Evolutionary conservation across 2,888 invertebrate species (phyloP).

Genomic region (Leptinotarsa tumamoca): DNA sequence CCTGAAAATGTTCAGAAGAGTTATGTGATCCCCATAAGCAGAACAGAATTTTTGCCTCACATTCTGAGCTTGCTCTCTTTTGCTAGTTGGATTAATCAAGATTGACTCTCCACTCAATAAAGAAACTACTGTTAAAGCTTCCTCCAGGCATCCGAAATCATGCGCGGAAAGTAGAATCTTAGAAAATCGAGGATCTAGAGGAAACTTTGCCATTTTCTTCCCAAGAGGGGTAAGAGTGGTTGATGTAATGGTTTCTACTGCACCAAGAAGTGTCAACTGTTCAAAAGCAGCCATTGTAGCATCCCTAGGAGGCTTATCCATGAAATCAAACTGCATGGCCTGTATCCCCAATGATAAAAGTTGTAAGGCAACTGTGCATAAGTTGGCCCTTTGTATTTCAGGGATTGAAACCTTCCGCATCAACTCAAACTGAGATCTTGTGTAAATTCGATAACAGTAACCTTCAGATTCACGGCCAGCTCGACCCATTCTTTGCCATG

Average conservation of each 20-base stretch:
- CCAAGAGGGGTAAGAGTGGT: slow-evolving; percentile 83
- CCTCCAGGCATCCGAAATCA: slow-evolving; percentile 82
- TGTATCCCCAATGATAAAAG: slow-evolving; percentile 68
- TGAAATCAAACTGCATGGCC: slow-evolving; percentile 86
- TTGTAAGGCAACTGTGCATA: slow-evolving; percentile 80
- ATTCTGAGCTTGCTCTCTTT: slow-evolving; percentile 80
- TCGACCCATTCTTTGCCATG: slow-evolving; percentile 92
- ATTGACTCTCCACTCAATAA: slow-evolving; percentile 90
- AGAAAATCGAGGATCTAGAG: slow-evolving; percentile 83
- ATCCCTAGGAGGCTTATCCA: slow-evolving; percentile 87
- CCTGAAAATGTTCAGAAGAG: slow-evolving; percentile 88
- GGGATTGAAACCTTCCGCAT: slow-evolving; percentile 82
- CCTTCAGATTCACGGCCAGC: slow-evolving; percentile 91
- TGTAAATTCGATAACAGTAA: slow-evolving; percentile 88
- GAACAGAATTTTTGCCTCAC: slow-evolving; percentile 85
- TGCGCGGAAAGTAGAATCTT: slow-evolving; percentile 73
- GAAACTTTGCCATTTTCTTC: slow-evolving; percentile 88
- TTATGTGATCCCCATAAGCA: slow-evolving; percentile 91
- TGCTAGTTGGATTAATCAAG: slow-evolving; percentile 79
- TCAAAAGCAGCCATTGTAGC: slow-evolving; percentile 75
- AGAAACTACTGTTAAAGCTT: slow-evolving; percentile 87
- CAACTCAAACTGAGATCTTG: slow-evolving; percentile 79
- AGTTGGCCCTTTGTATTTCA: slow-evolving; percentile 84
- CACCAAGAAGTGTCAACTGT: slow-evolving; percentile 77
- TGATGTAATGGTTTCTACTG: slow-evolving; percentile 72